Conservation (phyloP, 1,140 invertebrate genomes). For the Tetragonula clypearis region DNA sequence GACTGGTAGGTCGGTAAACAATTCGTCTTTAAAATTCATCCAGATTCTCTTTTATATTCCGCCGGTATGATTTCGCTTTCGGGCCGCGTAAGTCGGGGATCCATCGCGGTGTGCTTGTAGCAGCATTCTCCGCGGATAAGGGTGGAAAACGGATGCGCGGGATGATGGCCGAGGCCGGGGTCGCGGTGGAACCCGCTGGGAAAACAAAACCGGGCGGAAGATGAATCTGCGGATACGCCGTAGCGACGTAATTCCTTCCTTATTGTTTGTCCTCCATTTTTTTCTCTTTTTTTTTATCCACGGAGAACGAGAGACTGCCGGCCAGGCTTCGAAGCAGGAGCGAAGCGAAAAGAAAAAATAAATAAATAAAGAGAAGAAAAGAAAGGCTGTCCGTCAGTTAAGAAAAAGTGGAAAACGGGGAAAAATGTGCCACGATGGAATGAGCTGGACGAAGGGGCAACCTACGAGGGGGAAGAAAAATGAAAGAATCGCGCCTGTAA, state of each 20-base stretch:
- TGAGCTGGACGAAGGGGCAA: background rate
- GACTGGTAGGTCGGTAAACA: conserved; percentile 26
- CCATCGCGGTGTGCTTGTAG: background rate
- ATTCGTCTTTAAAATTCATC: conserved; percentile 41
- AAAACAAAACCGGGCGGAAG: background rate
- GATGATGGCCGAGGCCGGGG: background rate
- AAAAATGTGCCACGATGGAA: background rate
- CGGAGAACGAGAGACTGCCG: background rate
- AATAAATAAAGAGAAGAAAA: background rate
- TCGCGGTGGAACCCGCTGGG: background rate
- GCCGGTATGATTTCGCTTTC: conserved; percentile 11
- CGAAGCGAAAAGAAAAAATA: background rate
- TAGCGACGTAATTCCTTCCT: background rate
- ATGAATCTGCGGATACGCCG: background rate
- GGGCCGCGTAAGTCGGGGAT: background rate
- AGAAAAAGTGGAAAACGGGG: conserved; percentile 27
- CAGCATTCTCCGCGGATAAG: background rate
- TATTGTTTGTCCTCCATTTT: conserved; percentile 29
- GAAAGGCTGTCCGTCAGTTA: conserved; percentile 1
- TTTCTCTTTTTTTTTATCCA: background rate
- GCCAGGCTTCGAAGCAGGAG: no score
- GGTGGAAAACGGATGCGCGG: background rate
- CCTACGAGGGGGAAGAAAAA: background rate
- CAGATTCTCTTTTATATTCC: conserved; percentile 40
- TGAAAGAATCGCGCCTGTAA: background rate